Evolutionary conservation across 1,140 invertebrate genomes (phyloP).

Genomic region (Hylaeus anthracinus): DNA sequence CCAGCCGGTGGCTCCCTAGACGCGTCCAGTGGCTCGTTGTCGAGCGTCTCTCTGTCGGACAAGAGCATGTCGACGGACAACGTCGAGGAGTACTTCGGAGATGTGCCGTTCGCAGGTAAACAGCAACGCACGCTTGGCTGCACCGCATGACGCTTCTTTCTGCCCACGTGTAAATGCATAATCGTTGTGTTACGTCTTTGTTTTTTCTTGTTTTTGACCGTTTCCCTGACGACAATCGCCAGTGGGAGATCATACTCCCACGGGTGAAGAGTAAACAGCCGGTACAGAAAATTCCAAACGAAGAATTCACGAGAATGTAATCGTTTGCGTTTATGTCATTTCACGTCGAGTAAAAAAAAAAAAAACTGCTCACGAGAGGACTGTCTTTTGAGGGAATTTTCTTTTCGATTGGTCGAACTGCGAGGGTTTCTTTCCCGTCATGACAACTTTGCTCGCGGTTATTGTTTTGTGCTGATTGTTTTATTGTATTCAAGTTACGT

Average conservation of each 20-base stretch:
- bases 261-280: not conserved
- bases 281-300: not conserved
- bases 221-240: constrained; percentile 56
- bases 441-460: not conserved
- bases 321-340: not conserved
- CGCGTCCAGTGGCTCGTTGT: constrained; percentile 83
- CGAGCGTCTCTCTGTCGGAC: constrained; percentile 86
- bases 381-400: not conserved
- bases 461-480: not conserved
- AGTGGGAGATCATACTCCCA: constrained; percentile 15
- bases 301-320: not conserved
- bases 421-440: too few species aligned
- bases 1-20: constrained; percentile 80
- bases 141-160: constrained; percentile 81
- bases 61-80: constrained; percentile 91
- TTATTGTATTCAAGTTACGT: constrained; percentile 9
- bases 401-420: not conserved
- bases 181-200: constrained; percentile 78
- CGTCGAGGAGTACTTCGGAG: constrained; percentile 92
- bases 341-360: not conserved
- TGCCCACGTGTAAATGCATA: constrained; percentile 79
- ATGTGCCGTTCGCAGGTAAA: constrained; percentile 93
- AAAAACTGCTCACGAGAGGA: not conserved
- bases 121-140: constrained; percentile 81
- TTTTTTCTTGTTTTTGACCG: constrained; percentile 69